Evolutionary conservation across 2,113 vertebrate species (phyloP), one percentile per base, ranked within the genome.

Genomic region (Colius striatus): DNA sequence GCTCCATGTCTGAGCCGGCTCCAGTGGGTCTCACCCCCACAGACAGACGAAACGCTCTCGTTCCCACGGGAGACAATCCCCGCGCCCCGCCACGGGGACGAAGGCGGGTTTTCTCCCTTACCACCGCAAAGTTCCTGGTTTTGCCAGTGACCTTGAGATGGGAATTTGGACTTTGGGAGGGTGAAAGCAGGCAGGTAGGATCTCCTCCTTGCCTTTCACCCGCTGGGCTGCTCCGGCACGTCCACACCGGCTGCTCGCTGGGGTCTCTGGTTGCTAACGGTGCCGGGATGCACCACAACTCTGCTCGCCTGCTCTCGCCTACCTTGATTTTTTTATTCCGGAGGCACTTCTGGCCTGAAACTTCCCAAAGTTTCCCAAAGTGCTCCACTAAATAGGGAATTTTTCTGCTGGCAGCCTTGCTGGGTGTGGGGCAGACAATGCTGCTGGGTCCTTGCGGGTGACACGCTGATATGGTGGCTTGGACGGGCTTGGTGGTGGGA

Each of bases 111-210:
- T 71, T 41, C 62, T 67, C 30, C 21, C 3, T 27, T 16, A 7
- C 71, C 7, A 17, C 30, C 4, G 9, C 16, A 2, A 54, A 92
- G 94, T 94, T 96, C 94, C 94, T 94, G 95, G 82, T 81, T 87
- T 84, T 75, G 62, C 74, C 88, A 17, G 34, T 96, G 95, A 96
- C 95, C 95, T 96, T 96, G 95, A 91, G 61, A 15, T 54, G 88
- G 92, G 94, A 96, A 75, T 95, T 77, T 95, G 95, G 94, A 95
- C 94, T 96, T 77, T 87, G 90, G 58, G 76, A 94, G 72, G 54
- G 90, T 36, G 89, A 91, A 53, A 63, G 92, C 61, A 6, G 38
- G 61, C 50, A 36, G 83, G 43, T 4, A 26, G 55, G 83, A 73
- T 57, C 95, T 78, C 34, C 68, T 87, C 54, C 79, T 79, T 5